These are phyloP conservation scores for Brachionichthys hirsutus DNA, from an alignment of 2,113 vertebrate genomes.

Conservation along the genomic window DNA sequence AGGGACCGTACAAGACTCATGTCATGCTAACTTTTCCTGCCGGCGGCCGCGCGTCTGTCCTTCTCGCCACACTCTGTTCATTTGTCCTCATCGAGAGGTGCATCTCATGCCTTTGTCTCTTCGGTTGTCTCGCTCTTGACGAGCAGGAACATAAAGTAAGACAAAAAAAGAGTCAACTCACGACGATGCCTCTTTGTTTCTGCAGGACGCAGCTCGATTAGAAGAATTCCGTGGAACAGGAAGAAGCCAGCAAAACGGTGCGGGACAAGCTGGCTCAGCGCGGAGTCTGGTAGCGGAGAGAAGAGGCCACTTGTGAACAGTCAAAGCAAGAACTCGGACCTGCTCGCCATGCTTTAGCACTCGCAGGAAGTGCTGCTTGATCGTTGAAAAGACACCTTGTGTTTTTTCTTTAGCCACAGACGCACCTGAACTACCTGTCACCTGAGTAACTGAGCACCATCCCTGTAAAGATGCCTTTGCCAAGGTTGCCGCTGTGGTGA, in stretches of 20 bases:
- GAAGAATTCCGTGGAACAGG: conserved; percentile 23
- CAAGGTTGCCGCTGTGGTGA: conserved; percentile 65
- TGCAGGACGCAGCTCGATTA: conserved; percentile 49
- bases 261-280: conserved; percentile 24
- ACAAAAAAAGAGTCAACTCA: conserved; percentile 23
- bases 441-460: conserved; percentile 10
- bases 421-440: neutral
- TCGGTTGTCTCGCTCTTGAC: no score
- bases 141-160: neutral
- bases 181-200: conserved; percentile 18
- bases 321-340: conserved; percentile 8
- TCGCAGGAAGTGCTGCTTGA: conserved; percentile 26
- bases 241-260: conserved; percentile 6
- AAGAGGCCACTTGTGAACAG: conserved; percentile 2
- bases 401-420: conserved; percentile 14
- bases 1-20: conserved; percentile 55
- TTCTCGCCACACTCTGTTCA: conserved; percentile 44
- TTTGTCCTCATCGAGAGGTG: conserved; percentile 3
- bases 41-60: conserved; percentile 60
- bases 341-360: conserved; percentile 63
- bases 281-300: conserved; percentile 33
- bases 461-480: conserved; percentile 56
- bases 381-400: conserved; percentile 19
- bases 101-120: no score
- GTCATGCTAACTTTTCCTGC: conserved; percentile 62